Evolutionary conservation across 64 coral and sea anemone species (phyloP).

Genomic region (Catalaphyllia jardinei): DNA sequence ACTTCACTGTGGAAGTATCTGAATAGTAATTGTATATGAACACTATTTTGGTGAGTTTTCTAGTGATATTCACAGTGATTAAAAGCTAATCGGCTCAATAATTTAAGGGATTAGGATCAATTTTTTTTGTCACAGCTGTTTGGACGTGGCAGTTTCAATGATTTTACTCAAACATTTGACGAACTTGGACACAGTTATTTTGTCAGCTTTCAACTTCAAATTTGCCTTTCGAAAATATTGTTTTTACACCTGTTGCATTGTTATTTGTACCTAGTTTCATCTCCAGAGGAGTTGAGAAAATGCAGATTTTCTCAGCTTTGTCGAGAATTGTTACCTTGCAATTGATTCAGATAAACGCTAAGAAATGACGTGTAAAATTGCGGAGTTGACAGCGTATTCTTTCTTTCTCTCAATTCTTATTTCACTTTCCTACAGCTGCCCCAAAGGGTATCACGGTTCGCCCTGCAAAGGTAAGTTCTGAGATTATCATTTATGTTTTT

Average conservation of each 20-base stretch:
- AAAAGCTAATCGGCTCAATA: too few species aligned
- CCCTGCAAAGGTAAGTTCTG: neutral
- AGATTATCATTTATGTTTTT: too few species aligned
- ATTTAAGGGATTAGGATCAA: too few species aligned
- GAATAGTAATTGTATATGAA: too few species aligned
- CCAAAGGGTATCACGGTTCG: neutral
- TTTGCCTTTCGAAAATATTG: neutral
- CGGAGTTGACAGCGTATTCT: neutral
- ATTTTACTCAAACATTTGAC: neutral
- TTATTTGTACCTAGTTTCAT: neutral
- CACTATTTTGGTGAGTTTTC: too few species aligned
- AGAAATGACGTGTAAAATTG: neutral
- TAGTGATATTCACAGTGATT: too few species aligned
- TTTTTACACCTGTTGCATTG: neutral
- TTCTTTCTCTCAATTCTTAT: neutral
- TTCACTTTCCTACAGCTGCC: neutral
- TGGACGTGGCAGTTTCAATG: neutral
- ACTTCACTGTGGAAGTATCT: too few species aligned
- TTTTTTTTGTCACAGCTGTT: neutral
- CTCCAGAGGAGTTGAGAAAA: neutral
- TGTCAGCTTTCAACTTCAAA: neutral
- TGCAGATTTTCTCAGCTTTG: neutral
- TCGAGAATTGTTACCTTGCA: neutral
- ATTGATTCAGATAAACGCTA: neutral
- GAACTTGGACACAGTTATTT: neutral